Evolutionary conservation across 1,140 invertebrate species (phyloP).

Genomic region (Lepidurus couesii): DNA sequence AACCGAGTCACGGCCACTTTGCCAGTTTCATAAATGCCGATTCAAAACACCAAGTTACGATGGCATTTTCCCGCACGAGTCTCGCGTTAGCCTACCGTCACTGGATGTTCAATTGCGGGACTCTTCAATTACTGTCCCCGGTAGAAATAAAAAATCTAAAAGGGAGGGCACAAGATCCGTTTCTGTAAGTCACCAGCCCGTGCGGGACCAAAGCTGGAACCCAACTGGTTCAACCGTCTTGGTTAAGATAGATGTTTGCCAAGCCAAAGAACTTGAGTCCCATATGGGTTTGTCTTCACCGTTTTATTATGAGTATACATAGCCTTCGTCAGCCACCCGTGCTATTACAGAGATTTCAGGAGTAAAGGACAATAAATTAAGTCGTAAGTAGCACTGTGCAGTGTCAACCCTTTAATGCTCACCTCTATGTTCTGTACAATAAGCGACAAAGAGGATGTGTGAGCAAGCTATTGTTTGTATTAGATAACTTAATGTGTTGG

Average conservation of each 20-base stretch:
- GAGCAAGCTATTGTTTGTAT: no score
- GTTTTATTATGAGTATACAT: slow-evolving; percentile 14
- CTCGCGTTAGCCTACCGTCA: not conserved
- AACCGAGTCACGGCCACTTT: slow-evolving; percentile 21
- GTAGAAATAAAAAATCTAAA: not conserved
- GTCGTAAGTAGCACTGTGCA: not conserved
- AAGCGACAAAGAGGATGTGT: no score
- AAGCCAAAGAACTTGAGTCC: not conserved
- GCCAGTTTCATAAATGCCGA: not conserved
- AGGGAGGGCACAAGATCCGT: slow-evolving; percentile 7
- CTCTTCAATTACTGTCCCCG: not conserved
- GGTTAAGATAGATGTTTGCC: slow-evolving; percentile 15
- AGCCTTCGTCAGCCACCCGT: slow-evolving; percentile 13
- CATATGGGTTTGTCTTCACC: slow-evolving; percentile 15
- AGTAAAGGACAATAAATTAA: not conserved
- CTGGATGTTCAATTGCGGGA: not conserved
- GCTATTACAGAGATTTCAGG: not conserved
- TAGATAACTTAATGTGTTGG: no score
- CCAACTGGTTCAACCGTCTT: slow-evolving; percentile 21
- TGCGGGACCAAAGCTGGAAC: slow-evolving; percentile 20
- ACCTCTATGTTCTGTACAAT: no score
- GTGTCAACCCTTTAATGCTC: not conserved
- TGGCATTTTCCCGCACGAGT: slow-evolving; percentile 20
- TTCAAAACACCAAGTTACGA: not conserved
- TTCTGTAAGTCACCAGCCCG: slow-evolving; percentile 13